Base-by-base conservation (phyloP, 2,888 invertebrate species). In the Papilio elwesi region DNA sequence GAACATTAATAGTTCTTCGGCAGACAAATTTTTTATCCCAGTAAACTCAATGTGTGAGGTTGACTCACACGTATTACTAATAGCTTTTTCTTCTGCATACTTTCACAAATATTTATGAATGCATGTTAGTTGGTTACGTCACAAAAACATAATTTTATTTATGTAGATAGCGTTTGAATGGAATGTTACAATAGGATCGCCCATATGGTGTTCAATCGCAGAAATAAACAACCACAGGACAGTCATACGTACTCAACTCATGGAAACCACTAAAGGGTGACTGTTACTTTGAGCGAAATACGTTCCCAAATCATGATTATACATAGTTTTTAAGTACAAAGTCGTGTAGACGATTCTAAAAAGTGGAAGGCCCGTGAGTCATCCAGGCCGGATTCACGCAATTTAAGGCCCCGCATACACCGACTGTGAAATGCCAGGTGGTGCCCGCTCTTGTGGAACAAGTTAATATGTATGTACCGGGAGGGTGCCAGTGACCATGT, bases 311-410 rank as follows among this genome's bases (percentile, higher is more conserved):
- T 59, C 65, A 66, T 65, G 70, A 62, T 62, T 67, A 53, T 67
- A 52, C 43, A 52, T 53, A 47, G 43, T 52, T 67, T 67, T 71
- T 62, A 62, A 53, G 59, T 67, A 67, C 57, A 71, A 62, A 71
- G 52, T 71, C 67, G 67, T 71, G 71, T 71, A 71, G 49, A 71
- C 53, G 57, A 15, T 62, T 10, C 26, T 53, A 47, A 57, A 57
- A 7, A 43, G 47, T 47, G 65, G 55, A 12, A 68, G 68, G 36
- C n/a, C 10, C 8, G 65, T 73, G 73, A 68, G 48, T 73, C 73
- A 73, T 68, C 67, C 68, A 57, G 64, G 57, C 73, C 73, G 73
- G 72, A 72, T 68, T 68, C 68, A 72, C 63, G 63, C 57, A 73
- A 73, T 57, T 73, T 73, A 47, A 63, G 63, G 48, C 48, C 62